These are phyloP conservation scores for Ephydatia muelleri DNA, from an alignment of 37 sponge, comb jelly and placozoan genomes.

Conservation along the genomic window DNA sequence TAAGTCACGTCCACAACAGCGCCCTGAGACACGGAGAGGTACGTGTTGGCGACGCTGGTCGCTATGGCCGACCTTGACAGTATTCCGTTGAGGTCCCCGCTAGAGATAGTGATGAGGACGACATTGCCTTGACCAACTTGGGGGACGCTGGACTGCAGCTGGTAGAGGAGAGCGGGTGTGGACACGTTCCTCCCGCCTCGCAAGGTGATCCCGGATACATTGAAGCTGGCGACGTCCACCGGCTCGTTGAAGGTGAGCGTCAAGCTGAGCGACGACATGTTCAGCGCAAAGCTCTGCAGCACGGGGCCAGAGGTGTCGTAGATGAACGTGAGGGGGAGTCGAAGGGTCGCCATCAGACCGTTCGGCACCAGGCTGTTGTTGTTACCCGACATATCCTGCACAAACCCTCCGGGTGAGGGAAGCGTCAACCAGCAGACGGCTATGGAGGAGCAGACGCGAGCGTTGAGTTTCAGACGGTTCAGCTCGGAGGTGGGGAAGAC, in stretches of 20 bases:
- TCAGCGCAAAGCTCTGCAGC: conserved; percentile 46
- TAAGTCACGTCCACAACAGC: conserved; percentile 69
- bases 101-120: conserved; percentile 37
- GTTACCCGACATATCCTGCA: conserved; percentile 84
- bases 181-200: conserved; percentile 28
- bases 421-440: conserved; percentile 85
- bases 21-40: conserved; percentile 31
- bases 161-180: conserved; percentile 24
- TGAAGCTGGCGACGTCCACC: conserved; percentile 46
- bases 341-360: conserved; percentile 13
- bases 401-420: conserved; percentile 33
- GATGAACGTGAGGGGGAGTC: conserved; percentile 41
- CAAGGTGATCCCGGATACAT: conserved; percentile 70
- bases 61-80: conserved; percentile 72
- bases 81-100: conserved; percentile 57
- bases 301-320: conserved; percentile 73
- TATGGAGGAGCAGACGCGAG: conserved; percentile 66
- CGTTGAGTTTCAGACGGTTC: conserved; percentile 67
- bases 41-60: conserved; percentile 46
- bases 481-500: conserved; percentile 47
- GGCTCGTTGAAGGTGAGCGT: conserved; percentile 85
- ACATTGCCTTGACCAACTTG: conserved; percentile 17
- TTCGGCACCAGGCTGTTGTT: conserved; percentile 37
- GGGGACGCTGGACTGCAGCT: conserved; percentile 15
- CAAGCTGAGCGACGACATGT: conserved; percentile 64